Evolutionary conservation across 2,797 vertebrate genomes (phyloP).

Genomic region (Pseudochirops cupreus): DNA sequence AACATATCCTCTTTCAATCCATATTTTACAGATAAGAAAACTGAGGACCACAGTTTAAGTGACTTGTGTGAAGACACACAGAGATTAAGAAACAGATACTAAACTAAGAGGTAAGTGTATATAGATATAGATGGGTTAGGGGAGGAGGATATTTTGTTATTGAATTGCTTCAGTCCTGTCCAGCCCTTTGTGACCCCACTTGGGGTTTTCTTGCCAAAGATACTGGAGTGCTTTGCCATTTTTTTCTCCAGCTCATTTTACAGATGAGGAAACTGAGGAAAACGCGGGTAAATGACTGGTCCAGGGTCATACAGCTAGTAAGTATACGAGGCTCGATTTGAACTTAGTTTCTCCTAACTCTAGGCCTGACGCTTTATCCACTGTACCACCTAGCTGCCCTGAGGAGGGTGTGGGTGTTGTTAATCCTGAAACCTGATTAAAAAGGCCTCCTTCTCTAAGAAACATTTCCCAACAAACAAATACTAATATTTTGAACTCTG

Average conservation of each 20-base stretch:
- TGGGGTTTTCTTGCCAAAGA: neutral
- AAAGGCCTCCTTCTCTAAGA: neutral
- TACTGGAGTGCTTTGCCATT: neutral
- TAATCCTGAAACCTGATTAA: neutral
- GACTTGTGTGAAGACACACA: neutral
- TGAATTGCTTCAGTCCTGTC: neutral
- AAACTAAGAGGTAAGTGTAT: neutral
- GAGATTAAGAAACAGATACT: neutral
- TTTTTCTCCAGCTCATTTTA: neutral
- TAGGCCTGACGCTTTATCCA: neutral
- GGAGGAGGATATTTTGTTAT: neutral
- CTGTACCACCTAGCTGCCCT: neutral
- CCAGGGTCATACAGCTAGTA: neutral
- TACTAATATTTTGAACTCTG: neutral
- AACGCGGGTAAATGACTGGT: neutral
- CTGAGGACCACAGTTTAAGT: neutral
- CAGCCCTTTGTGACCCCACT: neutral
- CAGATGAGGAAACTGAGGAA: neutral
- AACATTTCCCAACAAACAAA: neutral
- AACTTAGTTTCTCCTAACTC: neutral
- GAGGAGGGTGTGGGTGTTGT: neutral
- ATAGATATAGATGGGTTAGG: neutral
- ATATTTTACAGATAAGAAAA: neutral
- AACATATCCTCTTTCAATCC: neutral
- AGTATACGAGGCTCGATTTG: neutral